Evolutionary conservation across 2,797 vertebrate genomes (phyloP).

Genomic region (Schizopygopsis pylzovi): DNA sequence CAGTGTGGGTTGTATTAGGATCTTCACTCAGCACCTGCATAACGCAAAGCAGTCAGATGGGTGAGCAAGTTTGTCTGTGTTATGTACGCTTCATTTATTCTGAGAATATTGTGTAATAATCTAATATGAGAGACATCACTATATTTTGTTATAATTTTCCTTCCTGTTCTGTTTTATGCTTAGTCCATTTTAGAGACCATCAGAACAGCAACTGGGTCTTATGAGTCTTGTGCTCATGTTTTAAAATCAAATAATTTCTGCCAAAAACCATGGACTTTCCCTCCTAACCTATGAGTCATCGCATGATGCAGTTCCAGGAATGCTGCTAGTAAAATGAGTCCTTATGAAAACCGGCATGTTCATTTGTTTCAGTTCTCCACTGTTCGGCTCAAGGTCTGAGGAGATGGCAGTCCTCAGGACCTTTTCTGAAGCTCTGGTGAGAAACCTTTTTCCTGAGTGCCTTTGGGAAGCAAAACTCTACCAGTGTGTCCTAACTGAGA

Average conservation of each 20-base stretch:
- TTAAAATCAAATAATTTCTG: background rate
- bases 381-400: constrained; percentile 71
- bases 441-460: constrained; percentile 75
- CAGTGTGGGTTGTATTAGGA: constrained; percentile 74
- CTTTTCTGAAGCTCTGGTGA: constrained; percentile 75
- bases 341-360: background rate
- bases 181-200: background rate
- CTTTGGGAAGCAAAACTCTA: constrained; percentile 72
- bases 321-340: constrained; percentile 4
- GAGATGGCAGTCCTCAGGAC: constrained; percentile 75
- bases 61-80: constrained; percentile 66
- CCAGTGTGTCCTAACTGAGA: constrained; percentile 79
- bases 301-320: background rate
- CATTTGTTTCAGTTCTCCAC: constrained; percentile 68
- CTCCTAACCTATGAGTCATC: background rate
- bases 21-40: constrained; percentile 79
- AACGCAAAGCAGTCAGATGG: constrained; percentile 74
- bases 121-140: background rate
- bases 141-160: background rate
- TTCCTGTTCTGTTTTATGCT: background rate
- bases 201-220: background rate
- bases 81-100: constrained; percentile 63
- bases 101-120: background rate
- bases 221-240: background rate
- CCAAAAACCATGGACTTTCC: background rate